These are phyloP conservation scores for Kuschelorhynchus macadamiae DNA, from an alignment of 2,888 invertebrate genomes.

Conservation along the genomic window DNA sequence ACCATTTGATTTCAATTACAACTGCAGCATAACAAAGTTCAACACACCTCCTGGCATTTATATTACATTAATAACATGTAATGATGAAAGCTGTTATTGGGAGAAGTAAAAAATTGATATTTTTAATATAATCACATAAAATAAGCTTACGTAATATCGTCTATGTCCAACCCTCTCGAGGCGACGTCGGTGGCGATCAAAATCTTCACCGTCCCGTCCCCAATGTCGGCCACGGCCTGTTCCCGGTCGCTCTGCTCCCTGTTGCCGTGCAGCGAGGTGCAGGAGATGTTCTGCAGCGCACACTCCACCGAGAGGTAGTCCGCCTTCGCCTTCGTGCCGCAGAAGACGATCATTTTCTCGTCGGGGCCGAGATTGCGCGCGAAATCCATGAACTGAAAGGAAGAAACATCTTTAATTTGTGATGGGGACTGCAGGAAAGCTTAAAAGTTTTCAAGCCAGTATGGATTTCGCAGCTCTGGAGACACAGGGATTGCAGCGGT, in stretches of 20 bases:
- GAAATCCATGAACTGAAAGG: constrained; percentile 78
- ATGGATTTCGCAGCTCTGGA: too few species aligned
- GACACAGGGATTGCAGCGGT: too few species aligned
- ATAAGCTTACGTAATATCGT: constrained; percentile 85
- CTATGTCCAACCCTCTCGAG: constrained; percentile 93
- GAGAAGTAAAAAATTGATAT: too few species aligned
- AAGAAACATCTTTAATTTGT: too few species aligned
- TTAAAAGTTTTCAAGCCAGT: too few species aligned
- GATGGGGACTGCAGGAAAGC: too few species aligned
- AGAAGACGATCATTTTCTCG: constrained; percentile 93
- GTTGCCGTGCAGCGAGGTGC: constrained; percentile 91
- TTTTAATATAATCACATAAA: too few species aligned
- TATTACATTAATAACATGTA: too few species aligned
- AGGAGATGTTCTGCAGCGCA: constrained; percentile 76
- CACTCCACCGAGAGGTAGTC: constrained; percentile 88
- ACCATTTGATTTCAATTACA: too few species aligned
- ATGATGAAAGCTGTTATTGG: too few species aligned
- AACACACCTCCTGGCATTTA: too few species aligned
- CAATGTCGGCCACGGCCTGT: constrained; percentile 87
- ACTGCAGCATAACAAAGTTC: too few species aligned
- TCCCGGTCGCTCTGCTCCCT: constrained; percentile 83
- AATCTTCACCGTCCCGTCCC: constrained; percentile 83
- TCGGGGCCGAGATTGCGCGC: constrained; percentile 77
- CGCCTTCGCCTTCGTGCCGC: constrained; percentile 87
- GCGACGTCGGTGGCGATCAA: constrained; percentile 96